phyloP scores from a whole-genome alignment of 2,888 invertebrate species.

The Apotomis turbidana region DNA sequence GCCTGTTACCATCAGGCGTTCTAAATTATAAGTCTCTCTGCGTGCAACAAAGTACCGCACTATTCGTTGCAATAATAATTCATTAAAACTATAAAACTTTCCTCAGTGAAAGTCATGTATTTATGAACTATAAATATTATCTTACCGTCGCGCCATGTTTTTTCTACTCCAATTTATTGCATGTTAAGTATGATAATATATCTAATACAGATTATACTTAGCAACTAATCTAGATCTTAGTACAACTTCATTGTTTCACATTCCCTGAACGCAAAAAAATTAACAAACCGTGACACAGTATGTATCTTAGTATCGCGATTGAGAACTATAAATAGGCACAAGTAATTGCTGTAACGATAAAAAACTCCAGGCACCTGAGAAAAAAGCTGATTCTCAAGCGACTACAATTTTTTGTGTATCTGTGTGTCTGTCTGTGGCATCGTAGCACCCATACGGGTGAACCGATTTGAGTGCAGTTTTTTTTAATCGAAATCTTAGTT shows the following conservation, averaged over 20 bases:
- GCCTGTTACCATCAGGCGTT: no score
- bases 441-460: no score
- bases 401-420: no score
- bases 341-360: no score
- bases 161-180: background rate
- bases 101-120: slow-evolving; percentile 11
- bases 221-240: slow-evolving; percentile 11
- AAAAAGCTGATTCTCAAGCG: no score
- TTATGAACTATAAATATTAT: background rate
- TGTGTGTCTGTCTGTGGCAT: no score
- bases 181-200: slow-evolving; percentile 8
- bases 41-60: no score
- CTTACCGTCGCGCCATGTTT: background rate
- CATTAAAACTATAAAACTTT: slow-evolving; percentile 1
- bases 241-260: slow-evolving; percentile 23
- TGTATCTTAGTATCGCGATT: background rate
- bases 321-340: background rate
- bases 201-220: slow-evolving; percentile 13
- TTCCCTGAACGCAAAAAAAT: slow-evolving; percentile 21
- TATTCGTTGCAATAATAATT: no score
- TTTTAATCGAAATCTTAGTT: no score
- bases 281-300: slow-evolving; percentile 13
- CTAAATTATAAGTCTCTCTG: no score
- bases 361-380: no score
- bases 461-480: no score